These are phyloP conservation scores for Gymnocheta viridis DNA, from an alignment of 2,888 invertebrate genomes.

Conservation along the genomic window DNA sequence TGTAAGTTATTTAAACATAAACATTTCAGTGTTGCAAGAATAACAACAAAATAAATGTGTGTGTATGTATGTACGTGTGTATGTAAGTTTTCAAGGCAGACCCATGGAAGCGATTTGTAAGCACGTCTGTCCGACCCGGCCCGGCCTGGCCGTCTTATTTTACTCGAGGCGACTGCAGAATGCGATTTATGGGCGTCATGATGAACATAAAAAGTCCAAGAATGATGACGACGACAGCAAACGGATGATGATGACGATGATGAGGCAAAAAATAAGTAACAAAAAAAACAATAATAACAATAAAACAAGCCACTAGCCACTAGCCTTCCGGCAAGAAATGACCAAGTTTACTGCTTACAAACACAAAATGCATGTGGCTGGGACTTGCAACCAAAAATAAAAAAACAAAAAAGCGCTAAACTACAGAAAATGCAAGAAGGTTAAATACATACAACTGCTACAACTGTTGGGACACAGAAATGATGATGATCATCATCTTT, in stretches of 20 bases:
- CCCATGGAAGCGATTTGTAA: neutral
- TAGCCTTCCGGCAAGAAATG: conserved; percentile 42
- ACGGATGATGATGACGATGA: conserved; percentile 19
- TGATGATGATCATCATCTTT: neutral
- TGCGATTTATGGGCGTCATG: conserved; percentile 67
- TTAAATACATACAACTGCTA: conserved; percentile 15
- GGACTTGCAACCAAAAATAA: conserved; percentile 16
- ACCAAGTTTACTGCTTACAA: conserved; percentile 32
- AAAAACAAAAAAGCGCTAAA: neutral
- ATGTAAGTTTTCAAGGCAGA: conserved; percentile 29
- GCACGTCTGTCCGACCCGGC: neutral
- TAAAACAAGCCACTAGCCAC: conserved; percentile 8
- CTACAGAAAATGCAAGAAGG: neutral
- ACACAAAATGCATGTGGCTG: neutral
- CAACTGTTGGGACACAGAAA: neutral
- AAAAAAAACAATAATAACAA: conserved; percentile 1
- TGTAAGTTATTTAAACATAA: neutral
- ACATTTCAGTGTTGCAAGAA: neutral
- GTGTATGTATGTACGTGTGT: too few relatives aligned
- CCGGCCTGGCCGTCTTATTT: neutral
- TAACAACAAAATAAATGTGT: too few relatives aligned
- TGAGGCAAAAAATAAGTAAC: neutral
- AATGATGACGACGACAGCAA: conserved; percentile 51
- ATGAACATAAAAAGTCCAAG: conserved; percentile 30
- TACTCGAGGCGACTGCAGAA: conserved; percentile 53